Evolutionary conservation across 2,113 vertebrate species (phyloP).

Genomic region (Ictalurus punctatus): DNA sequence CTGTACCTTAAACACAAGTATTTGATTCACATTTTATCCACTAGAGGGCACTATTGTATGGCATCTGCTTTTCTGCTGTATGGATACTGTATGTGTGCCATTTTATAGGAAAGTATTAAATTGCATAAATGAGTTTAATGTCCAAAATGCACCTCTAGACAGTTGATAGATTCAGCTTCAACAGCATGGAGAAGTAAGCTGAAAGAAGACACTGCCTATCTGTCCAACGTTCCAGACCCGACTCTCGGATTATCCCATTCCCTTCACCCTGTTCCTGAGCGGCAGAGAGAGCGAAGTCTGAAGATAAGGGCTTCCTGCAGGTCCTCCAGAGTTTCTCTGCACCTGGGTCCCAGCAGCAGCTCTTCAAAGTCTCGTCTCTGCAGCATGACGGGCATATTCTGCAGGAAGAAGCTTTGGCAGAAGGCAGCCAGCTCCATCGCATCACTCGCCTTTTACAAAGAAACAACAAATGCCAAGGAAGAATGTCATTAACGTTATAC

Average conservation of each 20-base stretch:
- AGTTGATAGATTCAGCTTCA: background rate
- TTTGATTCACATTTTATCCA: conserved; percentile 15
- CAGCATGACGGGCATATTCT: conserved; percentile 82
- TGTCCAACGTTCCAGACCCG: background rate
- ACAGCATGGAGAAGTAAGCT: background rate
- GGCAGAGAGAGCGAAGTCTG: conserved; percentile 58
- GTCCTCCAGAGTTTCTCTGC: conserved; percentile 53
- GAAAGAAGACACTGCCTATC: background rate
- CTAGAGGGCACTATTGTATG: conserved; percentile 29
- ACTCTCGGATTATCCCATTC: background rate
- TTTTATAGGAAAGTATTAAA: background rate
- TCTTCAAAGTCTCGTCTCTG: conserved; percentile 84
- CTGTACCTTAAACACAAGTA: too few species aligned
- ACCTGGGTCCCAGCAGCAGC: conserved; percentile 74
- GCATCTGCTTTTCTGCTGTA: background rate
- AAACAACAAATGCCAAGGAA: background rate
- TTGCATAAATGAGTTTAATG: background rate
- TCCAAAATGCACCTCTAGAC: background rate
- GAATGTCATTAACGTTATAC: background rate
- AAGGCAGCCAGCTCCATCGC: conserved; percentile 79
- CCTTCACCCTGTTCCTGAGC: conserved; percentile 28
- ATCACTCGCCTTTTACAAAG: conserved; percentile 75
- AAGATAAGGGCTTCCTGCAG: conserved; percentile 60
- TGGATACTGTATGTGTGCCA: background rate
- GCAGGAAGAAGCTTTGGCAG: conserved; percentile 90